These are phyloP conservation scores for Cirrhinus molitorella DNA, from an alignment of 2,797 vertebrate species.

Conservation along the genomic window DNA sequence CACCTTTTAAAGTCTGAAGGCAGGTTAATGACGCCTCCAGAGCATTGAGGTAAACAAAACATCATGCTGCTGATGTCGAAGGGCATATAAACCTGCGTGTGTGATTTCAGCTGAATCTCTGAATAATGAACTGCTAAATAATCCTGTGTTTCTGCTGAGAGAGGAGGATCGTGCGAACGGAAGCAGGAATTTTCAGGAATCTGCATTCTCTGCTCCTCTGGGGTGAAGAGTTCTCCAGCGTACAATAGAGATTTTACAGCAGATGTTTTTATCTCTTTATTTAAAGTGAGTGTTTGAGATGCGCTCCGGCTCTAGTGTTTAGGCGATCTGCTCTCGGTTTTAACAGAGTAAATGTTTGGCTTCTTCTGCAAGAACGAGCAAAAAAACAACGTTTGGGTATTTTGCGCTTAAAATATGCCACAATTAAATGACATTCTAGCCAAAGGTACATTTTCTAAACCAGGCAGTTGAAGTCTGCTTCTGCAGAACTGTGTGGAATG, in stretches of 20 bases:
- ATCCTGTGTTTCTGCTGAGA: constrained; percentile 19
- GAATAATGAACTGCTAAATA: constrained; percentile 20
- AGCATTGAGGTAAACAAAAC: background rate
- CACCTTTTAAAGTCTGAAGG: background rate
- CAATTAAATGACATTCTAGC: background rate
- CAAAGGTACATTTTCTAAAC: background rate
- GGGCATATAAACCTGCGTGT: background rate
- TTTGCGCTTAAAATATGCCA: background rate
- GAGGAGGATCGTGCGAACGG: background rate
- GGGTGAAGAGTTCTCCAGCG: constrained; percentile 35
- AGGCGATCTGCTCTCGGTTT: background rate
- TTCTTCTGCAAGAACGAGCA: background rate
- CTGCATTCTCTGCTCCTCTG: constrained; percentile 44
- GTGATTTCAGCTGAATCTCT: constrained; percentile 23
- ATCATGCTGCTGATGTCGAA: constrained; percentile 5
- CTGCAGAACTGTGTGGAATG: background rate
- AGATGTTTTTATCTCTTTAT: background rate
- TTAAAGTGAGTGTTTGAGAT: constrained; percentile 19
- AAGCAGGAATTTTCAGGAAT: constrained; percentile 24
- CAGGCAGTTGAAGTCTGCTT: background rate
- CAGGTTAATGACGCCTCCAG: background rate
- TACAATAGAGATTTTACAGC: constrained; percentile 34
- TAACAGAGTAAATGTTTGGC: background rate
- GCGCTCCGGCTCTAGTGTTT: background rate
- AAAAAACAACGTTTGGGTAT: background rate